Conservation (phyloP, 2,888 invertebrate genomes). For the Spodoptera picta region DNA sequence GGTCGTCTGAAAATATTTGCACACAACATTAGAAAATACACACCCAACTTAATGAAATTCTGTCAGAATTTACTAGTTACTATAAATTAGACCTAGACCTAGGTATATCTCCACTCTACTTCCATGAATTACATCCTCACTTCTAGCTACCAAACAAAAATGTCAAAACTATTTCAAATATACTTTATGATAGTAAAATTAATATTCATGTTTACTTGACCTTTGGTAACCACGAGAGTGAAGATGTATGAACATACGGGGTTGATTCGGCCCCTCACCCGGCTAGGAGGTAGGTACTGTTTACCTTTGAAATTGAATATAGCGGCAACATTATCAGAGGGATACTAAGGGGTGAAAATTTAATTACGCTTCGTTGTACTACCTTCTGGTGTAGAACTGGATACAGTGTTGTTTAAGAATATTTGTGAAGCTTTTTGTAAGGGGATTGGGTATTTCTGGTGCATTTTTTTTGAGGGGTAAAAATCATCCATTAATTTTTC, state of each 20-base stretch:
- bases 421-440: background rate
- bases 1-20: no score
- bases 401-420: slow-evolving; percentile 9
- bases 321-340: slow-evolving; percentile 63
- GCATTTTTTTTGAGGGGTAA: no score
- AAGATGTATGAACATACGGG: slow-evolving; percentile 55
- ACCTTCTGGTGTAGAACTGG: slow-evolving; percentile 22
- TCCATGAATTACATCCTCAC: background rate
- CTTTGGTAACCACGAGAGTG: slow-evolving; percentile 46
- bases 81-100: background rate
- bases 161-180: slow-evolving; percentile 1
- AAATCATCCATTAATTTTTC: no score
- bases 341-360: slow-evolving; percentile 62
- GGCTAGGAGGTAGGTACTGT: slow-evolving; percentile 54
- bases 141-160: background rate
- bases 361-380: slow-evolving; percentile 61
- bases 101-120: no score
- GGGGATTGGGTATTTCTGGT: background rate
- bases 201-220: slow-evolving; percentile 58
- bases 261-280: slow-evolving; percentile 40
- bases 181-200: slow-evolving; percentile 50
- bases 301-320: slow-evolving; percentile 75
- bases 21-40: no score
- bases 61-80: background rate
- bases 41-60: no score